Base-by-base conservation (phyloP, 2,888 invertebrate species). In the Noctua janthe region DNA sequence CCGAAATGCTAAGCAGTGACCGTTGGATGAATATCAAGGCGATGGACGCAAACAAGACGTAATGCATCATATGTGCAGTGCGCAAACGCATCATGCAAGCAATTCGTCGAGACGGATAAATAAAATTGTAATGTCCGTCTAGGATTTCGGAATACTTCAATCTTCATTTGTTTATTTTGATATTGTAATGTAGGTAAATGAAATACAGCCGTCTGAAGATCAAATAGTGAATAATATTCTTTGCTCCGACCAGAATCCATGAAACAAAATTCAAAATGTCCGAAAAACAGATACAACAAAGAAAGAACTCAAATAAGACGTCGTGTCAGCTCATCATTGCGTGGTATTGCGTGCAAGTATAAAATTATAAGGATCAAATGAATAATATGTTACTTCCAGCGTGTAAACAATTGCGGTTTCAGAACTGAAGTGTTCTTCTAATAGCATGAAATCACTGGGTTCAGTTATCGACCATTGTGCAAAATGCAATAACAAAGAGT, bases 21-120 rank as follows among this genome's bases (percentile, higher is more conserved):
- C 43, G 72, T 35, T 70, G n/a, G n/a, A 67, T 73, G 81, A 75
- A 81, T 82, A 80, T 73, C 67, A 87, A 83, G 66, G 35, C 35
- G 62, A 66, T n/a, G 13, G 20, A 49, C 54, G 35, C 70, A 51
- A 54, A 79, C 83, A 54, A 73, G 67, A 78, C 39, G 54, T 51
- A 80, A 87, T 76, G 69, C 76, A 81, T 81, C 67, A 84, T 75
- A 80, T 80, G 75, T 51, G 66, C 47, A 51, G 56, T 75, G 20
- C 79, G 64, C 83, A 75, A 62, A 47, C 66, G 51, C 76, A 80
- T 75, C 66, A 62, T n/a, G 74, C 43, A 76, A 77, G 29, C 80
- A 67, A 74, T 70, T 73, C 74, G 64, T 74, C 66, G 66, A 75
- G 75, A 77, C 77, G 71, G 43, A 77, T 51, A 56, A 77, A 87